phyloP scores from a whole-genome alignment of 1,140 invertebrate genomes.

The Theocolax elegans region DNA sequence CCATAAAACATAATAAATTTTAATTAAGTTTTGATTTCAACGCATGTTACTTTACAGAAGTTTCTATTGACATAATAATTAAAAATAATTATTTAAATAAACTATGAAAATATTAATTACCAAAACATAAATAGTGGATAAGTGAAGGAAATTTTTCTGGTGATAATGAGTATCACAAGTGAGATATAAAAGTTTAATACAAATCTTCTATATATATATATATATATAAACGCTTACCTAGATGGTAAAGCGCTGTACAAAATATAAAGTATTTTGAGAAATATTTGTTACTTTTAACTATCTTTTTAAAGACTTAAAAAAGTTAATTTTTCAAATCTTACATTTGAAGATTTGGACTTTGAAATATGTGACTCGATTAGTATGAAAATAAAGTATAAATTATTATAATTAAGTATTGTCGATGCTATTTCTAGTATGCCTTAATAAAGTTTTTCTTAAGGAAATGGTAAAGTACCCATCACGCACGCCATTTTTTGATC shows the following conservation, averaged over 20 bases:
- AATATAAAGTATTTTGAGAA: slow-evolving; percentile 39
- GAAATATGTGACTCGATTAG: slow-evolving; percentile 35
- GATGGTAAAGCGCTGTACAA: slow-evolving; percentile 34
- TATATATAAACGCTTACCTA: slow-evolving; percentile 33
- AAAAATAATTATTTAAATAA: too few species aligned
- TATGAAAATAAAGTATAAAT: slow-evolving; percentile 29
- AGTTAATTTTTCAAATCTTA: slow-evolving; percentile 29
- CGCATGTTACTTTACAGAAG: too few species aligned
- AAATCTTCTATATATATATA: slow-evolving; percentile 38
- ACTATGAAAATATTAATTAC: too few species aligned
- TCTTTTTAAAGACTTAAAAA: slow-evolving; percentile 17
- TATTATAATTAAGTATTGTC: slow-evolving; percentile 36
- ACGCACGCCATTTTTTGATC: slow-evolving; percentile 42
- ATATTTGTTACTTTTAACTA: slow-evolving; percentile 21
- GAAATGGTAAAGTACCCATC: slow-evolving; percentile 52
- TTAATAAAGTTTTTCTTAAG: slow-evolving; percentile 50
- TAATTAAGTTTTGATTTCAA: neutral
- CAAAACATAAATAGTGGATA: too few species aligned
- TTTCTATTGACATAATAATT: too few species aligned
- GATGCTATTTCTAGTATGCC: slow-evolving; percentile 50
- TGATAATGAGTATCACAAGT: neutral
- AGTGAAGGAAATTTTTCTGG: too few species aligned
- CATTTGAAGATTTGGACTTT: slow-evolving; percentile 18
- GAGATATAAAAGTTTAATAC: slow-evolving; percentile 42
- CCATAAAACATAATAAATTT: neutral